These are phyloP conservation scores for Nasalis larvatus DNA, from an alignment of 2,113 vertebrate species.

Conservation along the genomic window DNA sequence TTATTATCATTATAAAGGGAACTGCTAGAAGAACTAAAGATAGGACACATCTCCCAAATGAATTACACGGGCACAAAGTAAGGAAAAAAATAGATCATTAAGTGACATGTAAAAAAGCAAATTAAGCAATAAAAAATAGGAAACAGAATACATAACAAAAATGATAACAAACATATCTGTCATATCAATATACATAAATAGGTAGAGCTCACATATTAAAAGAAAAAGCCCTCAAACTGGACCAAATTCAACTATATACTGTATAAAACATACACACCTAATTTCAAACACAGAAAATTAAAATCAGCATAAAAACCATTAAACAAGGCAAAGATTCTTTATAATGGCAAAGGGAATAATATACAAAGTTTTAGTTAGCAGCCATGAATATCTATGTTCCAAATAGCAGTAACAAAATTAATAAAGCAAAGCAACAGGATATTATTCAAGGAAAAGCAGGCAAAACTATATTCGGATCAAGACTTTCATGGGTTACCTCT, in stretches of 20 bases:
- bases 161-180: background rate
- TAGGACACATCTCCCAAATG: background rate
- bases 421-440: background rate
- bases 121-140: background rate
- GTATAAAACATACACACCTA: background rate
- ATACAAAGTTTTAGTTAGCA: background rate
- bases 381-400: background rate
- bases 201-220: background rate
- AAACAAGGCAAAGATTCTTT: background rate
- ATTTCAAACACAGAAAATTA: background rate
- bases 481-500: background rate
- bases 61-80: background rate
- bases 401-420: background rate
- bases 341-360: background rate
- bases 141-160: background rate
- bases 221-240: background rate
- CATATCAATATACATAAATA: background rate
- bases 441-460: background rate
- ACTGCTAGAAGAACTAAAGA: background rate
- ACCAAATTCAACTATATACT: background rate
- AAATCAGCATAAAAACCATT: background rate
- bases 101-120: background rate
- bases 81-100: background rate
- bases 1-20: background rate
- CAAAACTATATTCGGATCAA: background rate